Evolutionary conservation across 1,140 invertebrate genomes (phyloP), one percentile per base, ranked within the genome.

Genomic region (Lineus longissimus): DNA sequence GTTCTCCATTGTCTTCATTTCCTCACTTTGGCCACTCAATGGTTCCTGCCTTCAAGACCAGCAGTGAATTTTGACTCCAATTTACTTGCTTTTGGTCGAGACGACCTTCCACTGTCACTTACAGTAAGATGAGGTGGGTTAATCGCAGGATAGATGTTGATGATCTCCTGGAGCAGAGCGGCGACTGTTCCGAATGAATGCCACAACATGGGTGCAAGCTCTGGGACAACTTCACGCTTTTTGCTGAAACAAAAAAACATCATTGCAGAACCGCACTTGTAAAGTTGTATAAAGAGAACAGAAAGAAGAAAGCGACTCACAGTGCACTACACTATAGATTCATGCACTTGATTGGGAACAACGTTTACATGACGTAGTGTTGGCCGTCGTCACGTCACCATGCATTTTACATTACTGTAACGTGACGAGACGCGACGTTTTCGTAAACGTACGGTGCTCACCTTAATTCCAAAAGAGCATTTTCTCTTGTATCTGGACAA

Each of bases 171-270:
- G 1, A 99, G 84, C 1, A 99, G 83, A 43, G 95, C 95, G 33
- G 95, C 92, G 19, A 95, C 95, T 17, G 95, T 98, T 1, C 97
- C 97, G 84, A 98, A 99, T 51, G 95, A 97, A 81, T 98, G 90
- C 97, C 97, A 99, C 61, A 99, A 79, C 92, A 98, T 94, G 0
- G 95, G 93, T 0, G 96, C 95, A 61, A 99, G 82, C 77, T 99
- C 97, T 23, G 92, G 91, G 6, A 98, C 93, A 36, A 91, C 90
- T 85, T 99, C 97, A 19, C 97, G 87, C 76, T 98, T 97, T 80
- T 98, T 98, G 77, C 97, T 98, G 77, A 57, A 76, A 72, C 30
- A 66, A 47, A 27, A 41, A 61, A 56, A 29, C n/a, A 60, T 41
- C 29, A 51, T 23, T 62, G 29, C 15, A 33, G n/a, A 56, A 59